Evolutionary conservation across 2,888 invertebrate genomes (phyloP).

Genomic region (Allophyes oxyacanthae): DNA sequence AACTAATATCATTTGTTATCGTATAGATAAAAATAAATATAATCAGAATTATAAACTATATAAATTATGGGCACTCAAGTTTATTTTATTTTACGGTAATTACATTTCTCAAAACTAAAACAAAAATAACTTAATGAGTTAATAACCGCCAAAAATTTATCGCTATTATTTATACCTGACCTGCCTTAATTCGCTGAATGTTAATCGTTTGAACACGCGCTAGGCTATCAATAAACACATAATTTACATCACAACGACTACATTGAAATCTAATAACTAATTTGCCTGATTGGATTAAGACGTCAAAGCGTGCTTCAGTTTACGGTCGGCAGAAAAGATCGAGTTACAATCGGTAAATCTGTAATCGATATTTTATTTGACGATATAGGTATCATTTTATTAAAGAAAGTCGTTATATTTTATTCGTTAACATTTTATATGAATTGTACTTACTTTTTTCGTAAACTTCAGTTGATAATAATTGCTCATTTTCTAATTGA

Average conservation of each 20-base stretch:
- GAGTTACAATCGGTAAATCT: slow-evolving; percentile 64
- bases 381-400: slow-evolving; percentile 11
- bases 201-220: slow-evolving; percentile 72
- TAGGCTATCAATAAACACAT: slow-evolving; percentile 70
- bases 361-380: slow-evolving; percentile 68
- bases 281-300: slow-evolving; percentile 87
- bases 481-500: no score
- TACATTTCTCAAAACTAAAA: slow-evolving; percentile 39
- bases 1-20: no score
- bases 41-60: slow-evolving; percentile 22
- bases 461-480: no score
- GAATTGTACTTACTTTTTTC: no score
- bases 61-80: slow-evolving; percentile 32
- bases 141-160: slow-evolving; percentile 56
- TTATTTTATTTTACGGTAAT: slow-evolving; percentile 50
- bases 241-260: slow-evolving; percentile 70
- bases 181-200: slow-evolving; percentile 79
- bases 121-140: slow-evolving; percentile 17
- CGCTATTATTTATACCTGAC: slow-evolving; percentile 69
- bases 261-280: slow-evolving; percentile 79
- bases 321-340: slow-evolving; percentile 84
- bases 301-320: slow-evolving; percentile 79
- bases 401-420: neutral
- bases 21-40: slow-evolving; percentile 2
- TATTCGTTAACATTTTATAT: no score